Percentiles rank a stretch among this genome's conserved stretches.
Conservation (phyloP, 2,888 invertebrate genomes). For the Hydropsyche betteni region DNA sequence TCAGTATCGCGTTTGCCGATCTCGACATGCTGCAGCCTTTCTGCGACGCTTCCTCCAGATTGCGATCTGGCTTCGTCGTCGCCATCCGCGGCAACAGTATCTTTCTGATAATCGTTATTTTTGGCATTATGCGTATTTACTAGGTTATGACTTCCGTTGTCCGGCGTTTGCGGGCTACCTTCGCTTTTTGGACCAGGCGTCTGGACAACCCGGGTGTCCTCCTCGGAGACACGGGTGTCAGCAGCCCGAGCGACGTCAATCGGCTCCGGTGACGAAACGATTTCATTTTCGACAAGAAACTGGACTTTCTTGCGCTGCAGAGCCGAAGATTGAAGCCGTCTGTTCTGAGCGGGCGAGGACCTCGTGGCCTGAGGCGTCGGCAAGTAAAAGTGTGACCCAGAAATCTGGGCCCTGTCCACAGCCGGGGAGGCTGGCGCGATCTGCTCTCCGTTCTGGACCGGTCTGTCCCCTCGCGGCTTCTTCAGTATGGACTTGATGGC, state of each 20-base stretch:
- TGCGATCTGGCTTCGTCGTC: constrained; percentile 41
- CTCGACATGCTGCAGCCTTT: constrained; percentile 37
- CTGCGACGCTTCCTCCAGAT: constrained; percentile 41
- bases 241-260: constrained; percentile 52
- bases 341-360: constrained; percentile 56
- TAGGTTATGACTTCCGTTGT: constrained; percentile 46
- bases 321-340: constrained; percentile 59
- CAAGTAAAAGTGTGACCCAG: constrained; percentile 71
- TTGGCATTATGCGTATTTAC: constrained; percentile 41
- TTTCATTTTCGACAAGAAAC: constrained; percentile 74
- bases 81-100: constrained; percentile 3
- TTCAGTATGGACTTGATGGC: constrained; percentile 66
- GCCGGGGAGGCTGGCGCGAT: constrained; percentile 54
- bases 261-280: constrained; percentile 52
- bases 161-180: constrained; percentile 24
- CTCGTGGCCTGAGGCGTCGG: constrained; percentile 65
- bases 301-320: constrained; percentile 75
- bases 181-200: constrained; percentile 25
- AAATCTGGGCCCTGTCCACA: constrained; percentile 40
- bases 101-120: constrained; percentile 30
- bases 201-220: constrained; percentile 26
- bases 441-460: constrained; percentile 55
- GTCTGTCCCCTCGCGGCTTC: constrained; percentile 58
- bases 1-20: constrained; percentile 12
- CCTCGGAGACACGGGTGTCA: neutral